These are phyloP conservation scores for Bothrops jararaca DNA, from an alignment of 2,113 vertebrate species.

Conservation along the genomic window DNA sequence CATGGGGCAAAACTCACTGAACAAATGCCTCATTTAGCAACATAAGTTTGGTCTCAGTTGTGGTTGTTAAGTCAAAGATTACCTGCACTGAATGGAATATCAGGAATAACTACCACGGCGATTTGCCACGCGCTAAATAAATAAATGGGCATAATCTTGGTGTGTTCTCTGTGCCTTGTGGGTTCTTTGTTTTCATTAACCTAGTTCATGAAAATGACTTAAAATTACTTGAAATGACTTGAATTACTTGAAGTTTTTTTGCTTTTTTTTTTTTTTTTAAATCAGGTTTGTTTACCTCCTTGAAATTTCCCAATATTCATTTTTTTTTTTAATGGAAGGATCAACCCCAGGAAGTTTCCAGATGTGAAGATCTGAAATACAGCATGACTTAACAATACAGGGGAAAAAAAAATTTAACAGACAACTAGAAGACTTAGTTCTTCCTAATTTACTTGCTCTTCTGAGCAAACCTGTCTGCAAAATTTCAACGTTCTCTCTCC, in stretches of 20 bases:
- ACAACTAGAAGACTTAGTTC: neutral
- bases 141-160: neutral
- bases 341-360: neutral
- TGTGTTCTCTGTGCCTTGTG: neutral
- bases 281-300: neutral
- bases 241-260: no score
- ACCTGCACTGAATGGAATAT: neutral
- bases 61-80: no score
- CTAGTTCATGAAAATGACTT: no score
- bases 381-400: neutral
- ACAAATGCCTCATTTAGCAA: no score
- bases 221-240: no score
- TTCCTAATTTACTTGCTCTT: neutral
- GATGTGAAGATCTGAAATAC: neutral
- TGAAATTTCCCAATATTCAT: neutral
- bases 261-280: rapidly evolving
- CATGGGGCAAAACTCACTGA: no score
- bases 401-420: neutral
- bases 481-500: neutral
- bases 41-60: no score
- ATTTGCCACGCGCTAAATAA: no score
- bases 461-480: neutral
- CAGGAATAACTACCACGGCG: no score
- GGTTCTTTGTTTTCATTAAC: neutral
- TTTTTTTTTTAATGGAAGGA: neutral